Base-by-base conservation (phyloP, 1,140 invertebrate species). In the Trialeurodes vaporariorum region DNA sequence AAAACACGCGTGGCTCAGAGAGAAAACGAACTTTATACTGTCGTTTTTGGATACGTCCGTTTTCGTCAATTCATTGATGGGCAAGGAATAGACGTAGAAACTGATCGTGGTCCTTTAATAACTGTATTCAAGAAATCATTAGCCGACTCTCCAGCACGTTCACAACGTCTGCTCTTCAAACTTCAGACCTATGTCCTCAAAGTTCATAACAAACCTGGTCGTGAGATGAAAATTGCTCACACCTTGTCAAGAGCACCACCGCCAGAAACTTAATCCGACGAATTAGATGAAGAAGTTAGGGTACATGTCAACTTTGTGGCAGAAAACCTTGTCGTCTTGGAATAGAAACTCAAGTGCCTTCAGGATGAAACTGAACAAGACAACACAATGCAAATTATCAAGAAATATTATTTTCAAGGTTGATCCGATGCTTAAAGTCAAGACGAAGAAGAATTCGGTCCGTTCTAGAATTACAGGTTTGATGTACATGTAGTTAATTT, bases 1-100 rank as follows among this genome's bases (percentile, higher is more conserved):
- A 75, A 81, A 70, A 68, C 73, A 67, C 71, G 72, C n/a, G 81
- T 81, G 69, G 71, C 75, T 17, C 75, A 78, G 65, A 79, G 79
- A 13, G 78, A 81, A 66, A 79, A 77, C 66, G 79, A 81, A 71
- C 70, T 73, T 5, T 70, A 79, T 2, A 76, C 74, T 62, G 73
- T 81, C 2, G 67, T 70, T 34, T 76, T 70, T 69, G 72, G 70
- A 13, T 72, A 66, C 63, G 69, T 75, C 65, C 72, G 73, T 66
- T 82, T 79, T 75, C 65, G 70, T 49, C 60, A 73, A 25, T 73
- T 73, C 70, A 60, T 77, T 23, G 75, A 72, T 73, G 76, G 75
- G 13, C 69, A 67, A 58, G 66, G 70, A 66, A 68, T 76, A n/a
- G 69, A 75, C 9, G 73, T 78, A 2, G 73, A 80, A 72, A 77